These are phyloP conservation scores for Leptarthrus brevirostris DNA, from an alignment of 2,888 invertebrate genomes.

Conservation along the genomic window DNA sequence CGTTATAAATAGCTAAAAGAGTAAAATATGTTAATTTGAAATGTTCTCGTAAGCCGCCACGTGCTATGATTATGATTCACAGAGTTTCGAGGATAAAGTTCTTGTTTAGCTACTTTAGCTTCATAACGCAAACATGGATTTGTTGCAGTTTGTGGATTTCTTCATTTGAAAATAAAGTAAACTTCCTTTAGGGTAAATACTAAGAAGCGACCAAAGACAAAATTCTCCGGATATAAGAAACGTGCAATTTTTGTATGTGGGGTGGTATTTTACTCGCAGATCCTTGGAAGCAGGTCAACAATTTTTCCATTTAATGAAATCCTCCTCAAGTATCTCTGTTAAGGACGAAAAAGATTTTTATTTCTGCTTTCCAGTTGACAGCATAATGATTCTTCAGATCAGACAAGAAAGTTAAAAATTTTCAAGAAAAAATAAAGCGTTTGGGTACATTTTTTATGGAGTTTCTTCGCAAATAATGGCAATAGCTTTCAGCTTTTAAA, in stretches of 20 bases:
- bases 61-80: too few relatives aligned
- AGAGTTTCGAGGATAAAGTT: too few relatives aligned
- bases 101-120: too few relatives aligned
- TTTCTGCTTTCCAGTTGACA: conserved; percentile 2
- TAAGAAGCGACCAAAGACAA: background rate
- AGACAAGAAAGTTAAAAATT: background rate
- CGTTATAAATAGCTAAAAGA: too few relatives aligned
- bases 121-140: background rate
- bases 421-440: background rate
- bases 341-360: conserved; percentile 11
- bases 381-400: conserved; percentile 9
- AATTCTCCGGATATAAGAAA: background rate
- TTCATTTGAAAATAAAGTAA: background rate
- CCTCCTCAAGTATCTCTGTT: conserved; percentile 5
- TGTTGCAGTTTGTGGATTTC: background rate
- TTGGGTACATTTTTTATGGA: background rate
- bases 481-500: conserved; percentile 14
- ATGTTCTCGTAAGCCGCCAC: too few relatives aligned
- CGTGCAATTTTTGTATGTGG: background rate
- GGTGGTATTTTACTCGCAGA: background rate
- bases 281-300: conserved; percentile 11
- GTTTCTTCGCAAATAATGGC: background rate
- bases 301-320: conserved; percentile 26
- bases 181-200: too few relatives aligned
- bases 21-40: too few relatives aligned